Evolutionary conservation across 2,888 invertebrate genomes (phyloP), one percentile per base, ranked within the genome.

Genomic region (Microctonus hyperodae): DNA sequence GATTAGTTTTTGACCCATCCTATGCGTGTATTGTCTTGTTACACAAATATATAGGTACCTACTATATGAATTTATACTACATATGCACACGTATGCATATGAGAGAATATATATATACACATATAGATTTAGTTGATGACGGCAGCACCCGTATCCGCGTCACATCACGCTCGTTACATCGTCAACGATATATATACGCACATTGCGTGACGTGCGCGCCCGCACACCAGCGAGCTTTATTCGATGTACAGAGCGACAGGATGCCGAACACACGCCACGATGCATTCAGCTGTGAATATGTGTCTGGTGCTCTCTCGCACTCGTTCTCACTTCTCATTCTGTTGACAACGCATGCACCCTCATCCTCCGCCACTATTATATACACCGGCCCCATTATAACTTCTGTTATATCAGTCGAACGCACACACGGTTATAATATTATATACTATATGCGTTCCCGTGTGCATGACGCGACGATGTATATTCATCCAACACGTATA

Each of bases 241-340:
- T 44, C 44, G 44, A 16, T 44, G 16, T 70, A 70, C 73, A 69
- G 70, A 74, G 74, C 76, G 77, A 78, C 77, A 75, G 76, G 75
- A 75, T 76, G 76, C 75, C 75, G 71, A 75, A 76, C 74, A 73
- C 76, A 73, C 74, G 74, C 73, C 66, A 69, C 71, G 73, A 50
- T 73, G 75, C 75, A 75, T 75, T 75, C 77, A 74, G 71, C 76
- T 74, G 74, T 75, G 76, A 76, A 79, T 25, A 53, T 65, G n/a
- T 59, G 64, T 37, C 53, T 53, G 37, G 62, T 40, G 58, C 68
- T 58, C 69, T 65, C 56, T 68, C 50, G 48, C 63, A 56, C 68
- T 65, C 65, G 71, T 67, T 67, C 61, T 58, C 66, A 60, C 57
- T 31, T 56, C 50, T 44, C 62, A 44, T 51, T 56, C 20, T 60